Evolutionary conservation across 2,797 vertebrate species (phyloP), one percentile per base, ranked within the genome.

Genomic region (Spondyliosoma cantharus): DNA sequence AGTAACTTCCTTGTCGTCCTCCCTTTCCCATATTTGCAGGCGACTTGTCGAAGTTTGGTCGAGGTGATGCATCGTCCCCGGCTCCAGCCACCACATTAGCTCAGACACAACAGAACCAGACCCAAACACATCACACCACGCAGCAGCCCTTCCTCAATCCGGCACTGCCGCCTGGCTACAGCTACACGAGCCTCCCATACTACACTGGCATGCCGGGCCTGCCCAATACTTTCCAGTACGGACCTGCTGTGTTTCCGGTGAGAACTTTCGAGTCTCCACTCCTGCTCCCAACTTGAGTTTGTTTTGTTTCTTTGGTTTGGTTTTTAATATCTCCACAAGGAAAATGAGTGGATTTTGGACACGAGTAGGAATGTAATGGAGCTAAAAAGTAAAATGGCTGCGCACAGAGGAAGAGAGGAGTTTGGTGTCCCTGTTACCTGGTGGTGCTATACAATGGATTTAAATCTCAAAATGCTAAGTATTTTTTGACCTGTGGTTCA

Each of bases 101-200:
- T 12, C 98, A 98, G 87, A 97, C 97, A 0, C 98, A 99, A 90
- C 98, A 98, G 95, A 98, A 95, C 91, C 98, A 98, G 94, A 97
- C 95, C 0, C 98, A 98, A 94, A 96, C 96, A 0, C 98, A 99
- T 87, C 98, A 99, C 92, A 97, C 96, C 80, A 94, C 98, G 0
- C 98, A 99, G 95, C 98, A 99, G 95, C 96, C 98, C 72, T 99
- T 98, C 95, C 96, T 99, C 66, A 99, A 98, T 92, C 97, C 98
- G 0, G 97, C 96, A 37, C 94, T 99, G 93, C 98, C 98, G 5
- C 98, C 98, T 3, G 98, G 98, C 90, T 99, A 99, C 96, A 99
- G 98, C 94, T 99, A 99, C 92, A 99, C 98, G 78, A 99, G 98
- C 91, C 96, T 99, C 92, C 98, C 98, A 5, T 99, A 99, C 94